Percentiles rank a stretch among this genome's conserved stretches.
These are phyloP conservation scores for Aphidius ervi DNA, from an alignment of 1,140 invertebrate species.

Conservation along the genomic window DNA sequence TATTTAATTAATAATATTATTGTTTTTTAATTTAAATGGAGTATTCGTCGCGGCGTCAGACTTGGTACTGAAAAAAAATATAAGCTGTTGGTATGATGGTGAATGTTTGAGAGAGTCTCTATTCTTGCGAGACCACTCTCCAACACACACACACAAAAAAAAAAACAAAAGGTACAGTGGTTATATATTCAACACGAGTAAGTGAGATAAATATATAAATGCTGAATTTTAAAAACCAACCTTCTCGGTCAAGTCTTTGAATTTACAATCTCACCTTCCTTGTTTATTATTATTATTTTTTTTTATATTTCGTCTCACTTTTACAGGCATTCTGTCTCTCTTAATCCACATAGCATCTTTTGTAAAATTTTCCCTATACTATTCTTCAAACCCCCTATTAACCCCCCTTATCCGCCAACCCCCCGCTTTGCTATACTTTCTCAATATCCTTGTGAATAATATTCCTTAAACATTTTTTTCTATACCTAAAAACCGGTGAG, in stretches of 20 bases:
- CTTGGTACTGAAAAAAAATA: slow-evolving; percentile 4
- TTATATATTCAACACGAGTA: too few relatives aligned
- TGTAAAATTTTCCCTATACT: too few relatives aligned
- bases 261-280: background rate
- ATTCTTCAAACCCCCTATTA: background rate
- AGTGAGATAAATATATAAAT: background rate
- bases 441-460: too few relatives aligned
- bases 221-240: background rate
- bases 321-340: background rate
- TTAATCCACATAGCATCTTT: background rate
- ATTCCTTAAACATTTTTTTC: too few relatives aligned
- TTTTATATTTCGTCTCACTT: too few relatives aligned
- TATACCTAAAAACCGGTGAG: too few relatives aligned
- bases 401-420: background rate
- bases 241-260: slow-evolving; percentile 4
- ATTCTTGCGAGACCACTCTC: slow-evolving; percentile 6
- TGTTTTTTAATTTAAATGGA: background rate
- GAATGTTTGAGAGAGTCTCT: slow-evolving; percentile 6
- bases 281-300: too few relatives aligned
- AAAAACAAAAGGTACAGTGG: too few relatives aligned
- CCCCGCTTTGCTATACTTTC: background rate
- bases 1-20: slow-evolving; percentile 3
- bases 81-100: too few relatives aligned
- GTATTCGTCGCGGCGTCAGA: slow-evolving; percentile 9
- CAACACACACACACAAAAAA: too few relatives aligned